phyloP scores from a whole-genome alignment of 2,888 invertebrate species.

The Zaprionus lineosus region DNA sequence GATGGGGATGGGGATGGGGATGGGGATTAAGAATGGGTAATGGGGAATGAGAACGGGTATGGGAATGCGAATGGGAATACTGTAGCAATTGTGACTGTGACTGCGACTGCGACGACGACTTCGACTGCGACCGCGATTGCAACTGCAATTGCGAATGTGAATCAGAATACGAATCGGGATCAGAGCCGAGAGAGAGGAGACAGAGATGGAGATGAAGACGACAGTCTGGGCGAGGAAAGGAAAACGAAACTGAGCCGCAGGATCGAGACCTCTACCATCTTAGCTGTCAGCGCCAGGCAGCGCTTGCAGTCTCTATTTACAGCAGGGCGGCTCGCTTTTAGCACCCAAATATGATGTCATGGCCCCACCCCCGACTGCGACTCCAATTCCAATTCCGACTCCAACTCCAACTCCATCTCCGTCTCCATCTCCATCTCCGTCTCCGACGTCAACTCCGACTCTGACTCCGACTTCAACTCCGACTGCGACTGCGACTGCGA shows the following conservation, averaged over 20 bases:
- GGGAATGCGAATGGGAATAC: conserved; percentile 7
- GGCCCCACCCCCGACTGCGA: conserved; percentile 49
- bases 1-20: background rate
- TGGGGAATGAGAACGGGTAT: background rate
- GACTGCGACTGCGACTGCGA: background rate
- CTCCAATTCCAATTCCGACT: background rate
- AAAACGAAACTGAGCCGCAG: conserved; percentile 29
- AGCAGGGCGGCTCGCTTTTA: conserved; percentile 78
- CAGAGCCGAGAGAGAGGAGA: no score
- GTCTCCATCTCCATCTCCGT: background rate
- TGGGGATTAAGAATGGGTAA: no score
- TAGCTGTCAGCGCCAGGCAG: conserved; percentile 60
- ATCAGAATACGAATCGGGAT: background rate
- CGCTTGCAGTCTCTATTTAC: conserved; percentile 77
- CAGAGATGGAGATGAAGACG: no score
- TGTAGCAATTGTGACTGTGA: no score
- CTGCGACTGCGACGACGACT: no score
- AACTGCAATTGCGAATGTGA: conserved; percentile 2
- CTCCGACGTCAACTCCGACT: background rate
- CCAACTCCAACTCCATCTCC: background rate
- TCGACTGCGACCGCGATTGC: no score
- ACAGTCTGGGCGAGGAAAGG: background rate
- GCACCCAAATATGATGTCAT: conserved; percentile 80
- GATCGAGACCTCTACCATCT: conserved; percentile 59
- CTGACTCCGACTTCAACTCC: background rate